These are phyloP conservation scores for Callimico goeldii DNA, from an alignment of 2,797 vertebrate genomes.

Conservation along the genomic window DNA sequence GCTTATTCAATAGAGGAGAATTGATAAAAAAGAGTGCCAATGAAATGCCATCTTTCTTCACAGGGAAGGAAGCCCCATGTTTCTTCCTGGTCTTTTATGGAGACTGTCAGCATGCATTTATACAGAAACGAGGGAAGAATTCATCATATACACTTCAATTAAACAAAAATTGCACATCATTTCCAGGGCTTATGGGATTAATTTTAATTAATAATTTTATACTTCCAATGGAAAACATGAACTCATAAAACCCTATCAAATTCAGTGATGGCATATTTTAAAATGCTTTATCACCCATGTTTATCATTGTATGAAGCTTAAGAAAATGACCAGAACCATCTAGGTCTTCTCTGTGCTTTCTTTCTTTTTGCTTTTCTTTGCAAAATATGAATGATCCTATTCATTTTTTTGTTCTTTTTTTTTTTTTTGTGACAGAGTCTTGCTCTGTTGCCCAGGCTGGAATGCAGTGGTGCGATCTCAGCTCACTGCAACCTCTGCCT, in stretches of 20 bases:
- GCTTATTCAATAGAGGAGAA: neutral
- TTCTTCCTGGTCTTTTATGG: slow-evolving; percentile 59
- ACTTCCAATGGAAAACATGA: slow-evolving; percentile 69
- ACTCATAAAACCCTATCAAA: slow-evolving; percentile 75
- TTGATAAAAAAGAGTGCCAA: neutral
- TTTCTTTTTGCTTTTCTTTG: neutral
- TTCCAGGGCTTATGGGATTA: slow-evolving; percentile 70
- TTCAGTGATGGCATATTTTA: slow-evolving; percentile 64
- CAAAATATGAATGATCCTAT: neutral
- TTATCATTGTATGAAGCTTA: slow-evolving; percentile 31
- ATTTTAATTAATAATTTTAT: slow-evolving; percentile 80
- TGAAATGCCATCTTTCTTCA: neutral
- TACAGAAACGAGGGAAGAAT: slow-evolving; percentile 41
- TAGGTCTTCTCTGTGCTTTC: neutral
- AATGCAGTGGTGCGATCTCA: too few species aligned
- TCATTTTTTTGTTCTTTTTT: neutral
- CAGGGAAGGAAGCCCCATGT: slow-evolving; percentile 32
- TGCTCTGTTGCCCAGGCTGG: too few species aligned
- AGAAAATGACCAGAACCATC: neutral
- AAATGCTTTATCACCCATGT: neutral
- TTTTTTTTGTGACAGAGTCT: too few species aligned
- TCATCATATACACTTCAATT: slow-evolving; percentile 44
- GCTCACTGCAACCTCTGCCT: too few species aligned
- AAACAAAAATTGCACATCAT: slow-evolving; percentile 63
- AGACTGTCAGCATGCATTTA: slow-evolving; percentile 52